phyloP scores from a whole-genome alignment of 2,797 vertebrate genomes.

The Arrhamphus sclerolepis region DNA sequence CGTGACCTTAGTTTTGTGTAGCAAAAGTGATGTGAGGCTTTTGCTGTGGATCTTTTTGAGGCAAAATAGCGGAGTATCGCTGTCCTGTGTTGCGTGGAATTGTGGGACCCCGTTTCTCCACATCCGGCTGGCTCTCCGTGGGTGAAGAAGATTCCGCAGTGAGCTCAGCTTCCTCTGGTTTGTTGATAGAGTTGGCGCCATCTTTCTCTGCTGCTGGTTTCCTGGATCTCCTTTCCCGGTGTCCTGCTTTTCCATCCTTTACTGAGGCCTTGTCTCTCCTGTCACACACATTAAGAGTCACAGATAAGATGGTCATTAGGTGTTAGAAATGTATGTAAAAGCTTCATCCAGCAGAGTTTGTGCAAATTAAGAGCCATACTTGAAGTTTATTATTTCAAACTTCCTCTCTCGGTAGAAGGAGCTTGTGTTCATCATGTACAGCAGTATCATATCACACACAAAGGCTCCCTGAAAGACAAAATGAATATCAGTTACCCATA shows the following conservation, averaged over 20 bases:
- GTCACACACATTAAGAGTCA: constrained; percentile 4
- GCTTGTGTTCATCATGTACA: constrained; percentile 94
- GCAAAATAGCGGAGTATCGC: constrained; percentile 53
- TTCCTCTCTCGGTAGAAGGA: constrained; percentile 93
- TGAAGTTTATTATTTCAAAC: constrained; percentile 92
- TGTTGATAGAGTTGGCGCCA: constrained; percentile 45
- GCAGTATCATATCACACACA: constrained; percentile 91
- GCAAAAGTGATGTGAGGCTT: constrained; percentile 70
- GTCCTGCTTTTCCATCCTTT: constrained; percentile 54
- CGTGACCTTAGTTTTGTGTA: constrained; percentile 45
- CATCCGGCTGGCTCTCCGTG: constrained; percentile 25
- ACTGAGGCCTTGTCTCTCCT: constrained; percentile 64
- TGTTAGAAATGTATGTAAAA: background rate
- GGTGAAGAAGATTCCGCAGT: constrained; percentile 3
- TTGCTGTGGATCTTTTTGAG: constrained; percentile 43
- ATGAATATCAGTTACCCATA: background rate
- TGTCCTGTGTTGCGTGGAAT: constrained; percentile 79
- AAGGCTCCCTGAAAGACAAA: constrained; percentile 87
- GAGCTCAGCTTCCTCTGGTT: constrained; percentile 28
- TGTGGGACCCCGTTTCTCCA: constrained; percentile 61
- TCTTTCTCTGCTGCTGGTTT: constrained; percentile 57
- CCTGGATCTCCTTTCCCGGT: constrained; percentile 61
- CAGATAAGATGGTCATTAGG: too few species aligned
- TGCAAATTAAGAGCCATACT: constrained; percentile 75
- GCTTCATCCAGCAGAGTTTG: background rate